phyloP scores from a whole-genome alignment of 2,888 invertebrate species.

The Cantharis nigra region DNA sequence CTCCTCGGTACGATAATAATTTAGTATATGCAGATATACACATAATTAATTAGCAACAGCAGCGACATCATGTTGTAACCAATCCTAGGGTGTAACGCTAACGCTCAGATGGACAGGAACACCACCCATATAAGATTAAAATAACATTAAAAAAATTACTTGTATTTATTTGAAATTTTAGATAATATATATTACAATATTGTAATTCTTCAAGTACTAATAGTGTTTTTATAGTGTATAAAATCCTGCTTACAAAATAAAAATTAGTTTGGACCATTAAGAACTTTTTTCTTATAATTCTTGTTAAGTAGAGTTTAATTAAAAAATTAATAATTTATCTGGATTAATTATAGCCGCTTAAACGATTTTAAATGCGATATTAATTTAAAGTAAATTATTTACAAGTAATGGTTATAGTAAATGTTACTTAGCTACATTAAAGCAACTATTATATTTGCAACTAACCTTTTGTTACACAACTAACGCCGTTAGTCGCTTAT shows the following conservation, averaged over 20 bases:
- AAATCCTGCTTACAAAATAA: not conserved
- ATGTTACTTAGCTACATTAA: slow-evolving; percentile 1
- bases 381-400: slow-evolving; percentile 8
- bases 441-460: slow-evolving; percentile 5
- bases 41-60: not conserved
- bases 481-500: slow-evolving; percentile 6
- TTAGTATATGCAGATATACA: not conserved
- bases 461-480: slow-evolving; percentile 7
- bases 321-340: slow-evolving; percentile 12
- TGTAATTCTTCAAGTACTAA: not conserved
- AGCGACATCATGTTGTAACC: not conserved
- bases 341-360: slow-evolving; percentile 4
- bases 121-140: no score
- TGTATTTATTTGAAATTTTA: not conserved
- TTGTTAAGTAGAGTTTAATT: slow-evolving; percentile 2
- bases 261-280: not conserved
- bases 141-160: not conserved
- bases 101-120: not conserved
- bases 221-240: not conserved
- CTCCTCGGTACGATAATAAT: not conserved
- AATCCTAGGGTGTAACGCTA: not conserved
- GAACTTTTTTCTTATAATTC: not conserved
- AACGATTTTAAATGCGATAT: slow-evolving; percentile 6
- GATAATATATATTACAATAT: not conserved
- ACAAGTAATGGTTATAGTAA: not conserved